phyloP scores from a whole-genome alignment of 2,113 vertebrate species.

The Tangachromis dhanisi region DNA sequence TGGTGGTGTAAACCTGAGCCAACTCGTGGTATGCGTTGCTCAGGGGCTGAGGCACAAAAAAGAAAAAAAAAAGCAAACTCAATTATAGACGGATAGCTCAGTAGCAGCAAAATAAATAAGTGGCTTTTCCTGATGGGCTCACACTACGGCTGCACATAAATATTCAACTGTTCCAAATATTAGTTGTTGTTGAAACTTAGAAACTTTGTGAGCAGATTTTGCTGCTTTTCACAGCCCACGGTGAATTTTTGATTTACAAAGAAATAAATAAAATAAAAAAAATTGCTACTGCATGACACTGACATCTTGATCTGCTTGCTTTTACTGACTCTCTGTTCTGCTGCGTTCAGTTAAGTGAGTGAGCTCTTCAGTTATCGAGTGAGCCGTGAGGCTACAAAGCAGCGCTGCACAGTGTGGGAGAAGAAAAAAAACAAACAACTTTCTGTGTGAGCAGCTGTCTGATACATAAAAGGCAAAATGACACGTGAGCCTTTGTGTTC shows the following conservation, averaged over 20 bases:
- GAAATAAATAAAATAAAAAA: background rate
- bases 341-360: background rate
- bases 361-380: background rate
- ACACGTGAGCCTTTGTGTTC: background rate
- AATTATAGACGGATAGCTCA: background rate
- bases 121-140: background rate
- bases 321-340: background rate
- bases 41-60: conserved; percentile 76
- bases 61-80: background rate
- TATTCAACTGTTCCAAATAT: background rate
- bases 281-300: background rate
- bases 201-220: background rate
- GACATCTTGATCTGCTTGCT: background rate
- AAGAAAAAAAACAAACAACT: background rate
- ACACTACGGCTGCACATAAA: background rate
- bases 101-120: background rate
- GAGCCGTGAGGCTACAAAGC: background rate
- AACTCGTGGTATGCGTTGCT: conserved; percentile 98
- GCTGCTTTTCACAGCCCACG: background rate
- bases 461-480: background rate
- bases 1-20: conserved; percentile 94
- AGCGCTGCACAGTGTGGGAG: background rate
- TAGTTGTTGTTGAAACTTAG: background rate
- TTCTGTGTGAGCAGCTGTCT: background rate
- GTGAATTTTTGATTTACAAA: background rate